Evolutionary conservation across 2,113 vertebrate species (phyloP).

Genomic region (Oncorhynchus tshawytscha): DNA sequence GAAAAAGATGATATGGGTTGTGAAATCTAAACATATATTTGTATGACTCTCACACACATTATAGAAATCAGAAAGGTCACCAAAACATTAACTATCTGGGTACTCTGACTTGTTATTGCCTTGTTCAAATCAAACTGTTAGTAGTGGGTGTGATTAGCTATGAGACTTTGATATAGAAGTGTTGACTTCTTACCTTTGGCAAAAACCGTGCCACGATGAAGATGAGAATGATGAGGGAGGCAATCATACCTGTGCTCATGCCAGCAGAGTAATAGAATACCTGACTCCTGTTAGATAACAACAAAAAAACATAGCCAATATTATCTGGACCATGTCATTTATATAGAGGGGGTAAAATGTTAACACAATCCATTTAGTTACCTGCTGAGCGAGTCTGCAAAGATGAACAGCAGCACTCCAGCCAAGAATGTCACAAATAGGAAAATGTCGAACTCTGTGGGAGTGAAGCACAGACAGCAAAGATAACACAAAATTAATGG

Average conservation of each 20-base stretch:
- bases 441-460: constrained; percentile 86
- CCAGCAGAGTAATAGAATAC: constrained; percentile 92
- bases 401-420: constrained; percentile 84
- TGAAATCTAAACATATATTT: not conserved
- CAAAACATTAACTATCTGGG: too few relatives aligned
- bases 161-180: too few relatives aligned
- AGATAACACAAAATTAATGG: not conserved
- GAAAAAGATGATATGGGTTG: constrained; percentile 13
- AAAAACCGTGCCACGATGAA: constrained; percentile 85
- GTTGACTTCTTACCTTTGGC: constrained; percentile 79
- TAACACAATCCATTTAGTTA: constrained; percentile 48
- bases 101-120: too few relatives aligned
- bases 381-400: constrained; percentile 89
- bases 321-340: not conserved
- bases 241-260: constrained; percentile 87
- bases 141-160: too few relatives aligned
- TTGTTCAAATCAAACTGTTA: too few relatives aligned
- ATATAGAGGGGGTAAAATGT: not conserved
- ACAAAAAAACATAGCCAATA: not conserved
- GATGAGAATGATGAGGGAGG: constrained; percentile 90
- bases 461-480: constrained; percentile 8
- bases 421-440: constrained; percentile 85
- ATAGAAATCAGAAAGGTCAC: too few relatives aligned
- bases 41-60: too few relatives aligned
- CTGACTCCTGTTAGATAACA: constrained; percentile 79